Evolutionary conservation across 30 jellyfish, hydroid and myxozoan species (phyloP).

Genomic region (Haliclystus octoradiatus): DNA sequence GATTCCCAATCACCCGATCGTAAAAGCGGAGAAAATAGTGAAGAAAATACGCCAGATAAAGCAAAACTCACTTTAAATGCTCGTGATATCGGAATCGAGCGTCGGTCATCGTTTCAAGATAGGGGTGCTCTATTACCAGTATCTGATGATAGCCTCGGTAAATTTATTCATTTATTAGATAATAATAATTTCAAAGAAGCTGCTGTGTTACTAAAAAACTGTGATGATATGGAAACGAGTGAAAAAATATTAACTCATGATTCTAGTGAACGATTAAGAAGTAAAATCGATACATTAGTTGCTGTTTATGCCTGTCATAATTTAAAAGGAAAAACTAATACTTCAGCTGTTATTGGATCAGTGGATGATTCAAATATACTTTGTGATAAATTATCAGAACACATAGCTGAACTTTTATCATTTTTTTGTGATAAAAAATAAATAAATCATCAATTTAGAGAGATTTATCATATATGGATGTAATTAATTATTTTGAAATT

Average conservation of each 20-base stretch:
- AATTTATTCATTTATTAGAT: conserved; percentile 30
- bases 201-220: conserved; percentile 30
- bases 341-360: conserved; percentile 59
- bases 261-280: conserved; percentile 18
- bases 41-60: not conserved
- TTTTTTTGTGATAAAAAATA: conserved; percentile 9
- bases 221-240: conserved; percentile 26
- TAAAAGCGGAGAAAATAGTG: not conserved
- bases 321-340: conserved; percentile 45
- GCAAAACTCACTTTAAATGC: not conserved
- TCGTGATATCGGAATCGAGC: not conserved
- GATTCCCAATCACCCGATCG: not conserved
- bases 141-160: conserved; percentile 9
- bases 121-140: not conserved
- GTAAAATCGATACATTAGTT: conserved; percentile 49
- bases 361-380: conserved; percentile 33
- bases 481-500: no score
- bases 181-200: conserved; percentile 55
- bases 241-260: not conserved
- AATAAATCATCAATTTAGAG: no score
- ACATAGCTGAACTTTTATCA: conserved; percentile 69
- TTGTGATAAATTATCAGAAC: conserved; percentile 83
- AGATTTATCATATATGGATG: no score
- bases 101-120: not conserved
- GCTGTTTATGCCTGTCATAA: conserved; percentile 52